Evolutionary conservation across 2,113 vertebrate species (phyloP).

Genomic region (Apaloderma vittatum): DNA sequence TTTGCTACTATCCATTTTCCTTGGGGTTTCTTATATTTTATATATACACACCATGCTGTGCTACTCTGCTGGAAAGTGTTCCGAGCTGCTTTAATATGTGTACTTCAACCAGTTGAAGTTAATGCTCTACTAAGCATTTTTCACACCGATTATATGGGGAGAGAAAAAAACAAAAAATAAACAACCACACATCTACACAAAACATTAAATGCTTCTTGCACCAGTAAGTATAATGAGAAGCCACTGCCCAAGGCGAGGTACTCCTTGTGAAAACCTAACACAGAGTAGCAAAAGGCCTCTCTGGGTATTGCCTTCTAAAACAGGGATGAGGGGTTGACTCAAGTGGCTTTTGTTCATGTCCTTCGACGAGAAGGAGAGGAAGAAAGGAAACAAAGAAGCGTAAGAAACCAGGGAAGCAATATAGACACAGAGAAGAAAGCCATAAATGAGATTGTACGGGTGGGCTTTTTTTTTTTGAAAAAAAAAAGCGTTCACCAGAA

Average conservation of each 20-base stretch:
- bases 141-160: not conserved
- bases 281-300: not conserved
- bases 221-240: not conserved
- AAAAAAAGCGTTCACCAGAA: not conserved
- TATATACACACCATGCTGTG: rapidly evolving
- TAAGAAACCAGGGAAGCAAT: not conserved
- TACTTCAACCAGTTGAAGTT: not conserved
- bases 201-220: not conserved
- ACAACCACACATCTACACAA: not conserved
- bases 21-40: not conserved
- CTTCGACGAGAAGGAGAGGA: not conserved
- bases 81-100: not conserved
- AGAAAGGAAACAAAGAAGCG: not conserved
- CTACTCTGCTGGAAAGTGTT: not conserved
- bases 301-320: not conserved
- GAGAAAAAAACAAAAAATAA: not conserved
- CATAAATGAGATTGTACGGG: not conserved
- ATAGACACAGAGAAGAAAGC: not conserved
- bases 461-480: rapidly evolving
- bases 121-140: not conserved
- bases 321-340: not conserved
- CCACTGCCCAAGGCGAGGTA: not conserved
- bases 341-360: not conserved
- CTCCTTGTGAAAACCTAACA: not conserved
- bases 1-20: not conserved